A percentile compares a stretch with the other conserved stretches of the same genome.
Conservation (phyloP, 1,140 invertebrate species). For the Wiebesia pumilae region DNA sequence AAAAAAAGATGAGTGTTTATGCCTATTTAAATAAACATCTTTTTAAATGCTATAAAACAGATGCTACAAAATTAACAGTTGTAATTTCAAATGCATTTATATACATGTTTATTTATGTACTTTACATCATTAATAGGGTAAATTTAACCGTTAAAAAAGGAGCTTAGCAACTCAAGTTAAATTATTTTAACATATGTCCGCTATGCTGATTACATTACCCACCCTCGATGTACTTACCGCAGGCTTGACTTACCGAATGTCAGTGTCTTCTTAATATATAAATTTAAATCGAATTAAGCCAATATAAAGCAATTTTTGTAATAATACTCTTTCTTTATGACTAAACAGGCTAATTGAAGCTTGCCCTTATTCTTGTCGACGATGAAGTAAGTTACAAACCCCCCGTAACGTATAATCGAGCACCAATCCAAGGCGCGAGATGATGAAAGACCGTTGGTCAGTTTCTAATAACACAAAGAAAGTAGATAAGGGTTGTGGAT, state of each 20-base stretch:
- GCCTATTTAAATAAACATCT: not conserved
- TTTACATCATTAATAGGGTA: not conserved
- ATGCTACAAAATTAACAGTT: not conserved
- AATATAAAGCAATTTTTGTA: conserved; percentile 41
- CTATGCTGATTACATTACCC: conserved; percentile 7
- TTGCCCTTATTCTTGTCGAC: not conserved
- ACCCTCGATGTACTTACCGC: not conserved
- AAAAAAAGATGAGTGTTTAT: not conserved
- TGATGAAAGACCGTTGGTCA: conserved; percentile 37
- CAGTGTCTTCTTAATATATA: not conserved
- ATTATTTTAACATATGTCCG: conserved; percentile 24
- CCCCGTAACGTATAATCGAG: not conserved
- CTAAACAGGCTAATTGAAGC: conserved; percentile 12
- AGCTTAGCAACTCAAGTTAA: not conserved
- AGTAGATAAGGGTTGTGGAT: not conserved
- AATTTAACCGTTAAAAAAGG: not conserved
- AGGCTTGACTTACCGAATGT: not conserved
- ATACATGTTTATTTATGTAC: not conserved
- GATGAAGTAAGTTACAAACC: not conserved
- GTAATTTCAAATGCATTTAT: not conserved
- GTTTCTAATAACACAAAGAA: conserved; percentile 5
- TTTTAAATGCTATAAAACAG: not conserved
- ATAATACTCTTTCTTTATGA: conserved; percentile 25
- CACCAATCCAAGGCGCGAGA: not conserved
- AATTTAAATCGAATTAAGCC: conserved; percentile 35